Evolutionary conservation across 1,140 invertebrate genomes (phyloP).

Genomic region (Drosophila ironensis): DNA sequence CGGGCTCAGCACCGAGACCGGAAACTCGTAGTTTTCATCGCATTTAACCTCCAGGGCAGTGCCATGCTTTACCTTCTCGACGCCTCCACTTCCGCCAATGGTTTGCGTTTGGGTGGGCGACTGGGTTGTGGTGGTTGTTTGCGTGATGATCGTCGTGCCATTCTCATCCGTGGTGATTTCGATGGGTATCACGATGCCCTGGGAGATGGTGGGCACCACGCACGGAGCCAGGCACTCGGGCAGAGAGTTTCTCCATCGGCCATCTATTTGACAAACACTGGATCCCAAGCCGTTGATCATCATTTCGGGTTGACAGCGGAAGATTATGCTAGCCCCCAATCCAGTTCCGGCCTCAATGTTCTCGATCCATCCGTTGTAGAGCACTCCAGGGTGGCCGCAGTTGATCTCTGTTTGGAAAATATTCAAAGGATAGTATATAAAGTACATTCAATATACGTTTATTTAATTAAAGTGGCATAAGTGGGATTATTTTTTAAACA

Average conservation of each 20-base stretch:
- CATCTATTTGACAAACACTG: constrained; percentile 95
- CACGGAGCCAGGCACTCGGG: constrained; percentile 96
- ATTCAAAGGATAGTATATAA: constrained; percentile 61
- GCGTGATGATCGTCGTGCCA: constrained; percentile 81
- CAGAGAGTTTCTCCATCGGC: constrained; percentile 95
- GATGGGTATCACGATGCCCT: constrained; percentile 87
- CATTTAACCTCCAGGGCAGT: constrained; percentile 93
- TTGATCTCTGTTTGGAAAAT: constrained; percentile 90
- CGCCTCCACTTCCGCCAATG: constrained; percentile 72
- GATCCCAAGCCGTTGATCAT: constrained; percentile 94
- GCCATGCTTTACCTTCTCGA: constrained; percentile 89
- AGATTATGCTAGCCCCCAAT: constrained; percentile 95
- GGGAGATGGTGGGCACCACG: constrained; percentile 92
- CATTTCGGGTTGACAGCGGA: constrained; percentile 96
- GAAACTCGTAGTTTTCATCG: constrained; percentile 93
- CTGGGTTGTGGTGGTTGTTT: constrained; percentile 82
- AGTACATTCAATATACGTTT: neutral
- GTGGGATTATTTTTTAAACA: too few relatives aligned
- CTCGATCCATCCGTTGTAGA: constrained; percentile 98
- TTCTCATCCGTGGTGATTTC: constrained; percentile 78
- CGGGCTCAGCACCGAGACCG: constrained; percentile 69
- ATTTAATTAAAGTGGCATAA: too few relatives aligned
- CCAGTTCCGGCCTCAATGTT: constrained; percentile 94
- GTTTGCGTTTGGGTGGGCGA: constrained; percentile 84
- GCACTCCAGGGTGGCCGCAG: constrained; percentile 93